phyloP scores from a whole-genome alignment of 1,140 invertebrate species.

The Archivesica marissinica region DNA sequence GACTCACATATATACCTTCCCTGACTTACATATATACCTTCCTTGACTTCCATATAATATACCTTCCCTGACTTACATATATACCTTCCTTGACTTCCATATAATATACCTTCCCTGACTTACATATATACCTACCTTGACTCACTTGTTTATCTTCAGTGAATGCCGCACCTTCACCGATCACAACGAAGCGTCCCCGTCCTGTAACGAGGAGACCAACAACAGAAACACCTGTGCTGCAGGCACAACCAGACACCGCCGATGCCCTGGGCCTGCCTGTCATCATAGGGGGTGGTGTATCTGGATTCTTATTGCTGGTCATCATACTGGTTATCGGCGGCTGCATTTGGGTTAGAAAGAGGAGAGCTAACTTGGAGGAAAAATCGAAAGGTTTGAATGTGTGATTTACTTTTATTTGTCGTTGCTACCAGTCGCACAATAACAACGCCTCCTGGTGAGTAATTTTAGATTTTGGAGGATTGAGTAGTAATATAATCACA shows the following conservation, averaged over 20 bases:
- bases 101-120: too few relatives aligned
- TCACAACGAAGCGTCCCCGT: not conserved
- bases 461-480: too few relatives aligned
- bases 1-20: too few relatives aligned
- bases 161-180: not conserved
- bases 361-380: slow-evolving; percentile 25
- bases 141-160: slow-evolving; percentile 8
- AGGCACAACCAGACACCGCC: not conserved
- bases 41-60: too few relatives aligned
- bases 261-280: slow-evolving; percentile 22
- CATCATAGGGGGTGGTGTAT: slow-evolving; percentile 52
- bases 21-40: too few relatives aligned
- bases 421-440: not conserved
- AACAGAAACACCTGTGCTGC: not conserved
- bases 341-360: slow-evolving; percentile 34
- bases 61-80: too few relatives aligned
- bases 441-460: not conserved
- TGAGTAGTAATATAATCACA: too few relatives aligned
- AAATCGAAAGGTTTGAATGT: slow-evolving; percentile 53
- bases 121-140: too few relatives aligned
- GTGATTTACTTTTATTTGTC: too few relatives aligned
- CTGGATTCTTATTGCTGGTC: slow-evolving; percentile 30
- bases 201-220: not conserved
- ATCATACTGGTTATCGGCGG: slow-evolving; percentile 41
- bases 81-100: too few relatives aligned